phyloP scores from a whole-genome alignment of 2,113 vertebrate species.

The Thermophis baileyi region DNA sequence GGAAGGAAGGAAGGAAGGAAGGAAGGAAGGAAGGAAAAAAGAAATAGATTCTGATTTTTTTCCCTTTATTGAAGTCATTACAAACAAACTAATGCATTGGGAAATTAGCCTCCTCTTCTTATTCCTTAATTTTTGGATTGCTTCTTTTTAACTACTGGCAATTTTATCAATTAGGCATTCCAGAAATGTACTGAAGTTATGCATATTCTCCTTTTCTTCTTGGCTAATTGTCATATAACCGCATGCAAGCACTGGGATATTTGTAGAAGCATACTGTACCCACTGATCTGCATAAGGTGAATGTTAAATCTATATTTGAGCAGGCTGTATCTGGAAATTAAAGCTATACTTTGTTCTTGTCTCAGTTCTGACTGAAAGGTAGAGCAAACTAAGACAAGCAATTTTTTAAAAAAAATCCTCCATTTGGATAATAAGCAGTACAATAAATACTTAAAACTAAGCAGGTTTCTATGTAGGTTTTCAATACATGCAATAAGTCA shows the following conservation, averaged over 20 bases:
- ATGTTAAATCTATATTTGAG: background rate
- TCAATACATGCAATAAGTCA: background rate
- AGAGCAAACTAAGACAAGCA: background rate
- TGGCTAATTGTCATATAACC: background rate
- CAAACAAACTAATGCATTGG: background rate
- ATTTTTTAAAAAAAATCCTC: background rate
- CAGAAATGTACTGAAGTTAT: background rate
- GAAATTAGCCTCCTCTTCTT: background rate
- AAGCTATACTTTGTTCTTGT: background rate
- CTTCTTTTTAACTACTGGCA: background rate
- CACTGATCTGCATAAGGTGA: background rate
- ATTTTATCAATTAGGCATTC: background rate
- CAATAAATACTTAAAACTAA: background rate
- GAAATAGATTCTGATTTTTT: background rate
- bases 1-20: background rate
- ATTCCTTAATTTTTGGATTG: background rate
- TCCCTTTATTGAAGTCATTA: background rate
- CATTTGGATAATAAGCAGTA: background rate
- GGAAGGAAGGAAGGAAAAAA: background rate
- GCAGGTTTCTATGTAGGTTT: background rate
- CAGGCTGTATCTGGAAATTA: background rate
- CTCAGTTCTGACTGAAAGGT: background rate
- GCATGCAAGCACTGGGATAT: background rate
- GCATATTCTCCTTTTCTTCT: background rate
- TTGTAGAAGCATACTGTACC: background rate